Percentiles rank a stretch among this genome's conserved stretches.
Evolutionary conservation across 2,113 vertebrate species (phyloP).

Genomic region (Pomatorhinus ruficollis): DNA sequence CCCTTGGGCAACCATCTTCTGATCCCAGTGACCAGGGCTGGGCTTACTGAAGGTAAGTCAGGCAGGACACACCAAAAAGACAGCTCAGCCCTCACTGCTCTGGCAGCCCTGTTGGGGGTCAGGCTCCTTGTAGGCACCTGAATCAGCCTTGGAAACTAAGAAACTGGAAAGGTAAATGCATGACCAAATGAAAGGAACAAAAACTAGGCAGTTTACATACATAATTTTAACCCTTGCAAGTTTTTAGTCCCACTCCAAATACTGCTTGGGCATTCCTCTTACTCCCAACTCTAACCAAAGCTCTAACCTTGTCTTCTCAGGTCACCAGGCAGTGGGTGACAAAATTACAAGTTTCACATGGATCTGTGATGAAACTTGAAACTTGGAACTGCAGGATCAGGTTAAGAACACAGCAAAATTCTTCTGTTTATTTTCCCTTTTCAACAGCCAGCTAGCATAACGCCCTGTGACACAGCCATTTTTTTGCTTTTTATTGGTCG

Average conservation of each 20-base stretch:
- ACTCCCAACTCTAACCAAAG: neutral
- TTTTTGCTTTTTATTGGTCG: neutral
- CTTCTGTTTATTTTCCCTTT: neutral
- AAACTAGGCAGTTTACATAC: neutral
- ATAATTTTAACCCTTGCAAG: neutral
- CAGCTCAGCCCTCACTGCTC: neutral
- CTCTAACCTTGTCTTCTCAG: neutral
- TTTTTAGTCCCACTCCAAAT: neutral
- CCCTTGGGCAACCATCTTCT: neutral
- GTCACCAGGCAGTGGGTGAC: fast-evolving
- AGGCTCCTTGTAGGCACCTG: neutral
- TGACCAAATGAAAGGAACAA: neutral
- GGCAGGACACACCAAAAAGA: neutral
- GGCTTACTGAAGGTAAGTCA: neutral
- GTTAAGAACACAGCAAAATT: neutral
- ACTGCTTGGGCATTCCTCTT: neutral
- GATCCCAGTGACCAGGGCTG: neutral
- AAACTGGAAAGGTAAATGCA: neutral
- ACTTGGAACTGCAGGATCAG: neutral
- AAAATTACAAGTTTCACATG: neutral
- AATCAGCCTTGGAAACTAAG: neutral
- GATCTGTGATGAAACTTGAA: neutral
- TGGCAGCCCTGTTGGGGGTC: neutral
- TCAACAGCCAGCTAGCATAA: neutral
- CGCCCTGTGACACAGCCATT: neutral